phyloP scores from a whole-genome alignment of 2,797 vertebrate species.

The Neostethus bicornis region DNA sequence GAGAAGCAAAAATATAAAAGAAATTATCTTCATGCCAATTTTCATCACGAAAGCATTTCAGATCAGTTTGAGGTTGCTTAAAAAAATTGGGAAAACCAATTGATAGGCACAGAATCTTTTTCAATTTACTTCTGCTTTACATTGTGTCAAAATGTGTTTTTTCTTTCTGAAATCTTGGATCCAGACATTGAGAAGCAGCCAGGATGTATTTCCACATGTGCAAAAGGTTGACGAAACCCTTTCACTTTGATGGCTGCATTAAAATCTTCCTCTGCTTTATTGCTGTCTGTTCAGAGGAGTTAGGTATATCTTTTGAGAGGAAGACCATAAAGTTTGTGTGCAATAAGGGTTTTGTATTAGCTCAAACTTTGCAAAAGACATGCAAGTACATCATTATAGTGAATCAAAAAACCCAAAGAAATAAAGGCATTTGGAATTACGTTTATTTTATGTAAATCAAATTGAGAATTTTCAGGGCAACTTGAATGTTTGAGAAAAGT shows the following conservation, averaged over 20 bases:
- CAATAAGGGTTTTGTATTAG: constrained; percentile 4
- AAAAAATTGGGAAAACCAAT: no score
- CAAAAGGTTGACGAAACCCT: not conserved
- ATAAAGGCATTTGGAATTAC: constrained; percentile 9
- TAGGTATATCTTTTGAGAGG: not conserved
- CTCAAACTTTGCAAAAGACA: not conserved
- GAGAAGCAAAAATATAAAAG: no score
- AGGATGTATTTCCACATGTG: not conserved
- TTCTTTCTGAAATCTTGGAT: not conserved
- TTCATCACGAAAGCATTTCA: no score
- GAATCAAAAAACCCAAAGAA: not conserved
- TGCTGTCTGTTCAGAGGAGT: not conserved
- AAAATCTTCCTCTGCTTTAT: not conserved
- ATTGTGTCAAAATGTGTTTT: not conserved
- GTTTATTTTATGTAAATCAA: constrained; percentile 22
- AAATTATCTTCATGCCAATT: no score
- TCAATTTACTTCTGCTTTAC: no score
- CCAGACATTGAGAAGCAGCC: not conserved
- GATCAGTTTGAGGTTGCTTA: no score
- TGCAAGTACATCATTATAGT: not conserved
- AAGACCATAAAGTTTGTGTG: not conserved
- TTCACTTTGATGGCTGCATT: not conserved
- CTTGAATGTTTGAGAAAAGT: constrained; percentile 2
- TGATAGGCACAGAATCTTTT: no score
- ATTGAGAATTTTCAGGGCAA: constrained; percentile 37